Conservation (phyloP, 2,888 invertebrate genomes). For the Amblyjoppa fuscipennis region DNA sequence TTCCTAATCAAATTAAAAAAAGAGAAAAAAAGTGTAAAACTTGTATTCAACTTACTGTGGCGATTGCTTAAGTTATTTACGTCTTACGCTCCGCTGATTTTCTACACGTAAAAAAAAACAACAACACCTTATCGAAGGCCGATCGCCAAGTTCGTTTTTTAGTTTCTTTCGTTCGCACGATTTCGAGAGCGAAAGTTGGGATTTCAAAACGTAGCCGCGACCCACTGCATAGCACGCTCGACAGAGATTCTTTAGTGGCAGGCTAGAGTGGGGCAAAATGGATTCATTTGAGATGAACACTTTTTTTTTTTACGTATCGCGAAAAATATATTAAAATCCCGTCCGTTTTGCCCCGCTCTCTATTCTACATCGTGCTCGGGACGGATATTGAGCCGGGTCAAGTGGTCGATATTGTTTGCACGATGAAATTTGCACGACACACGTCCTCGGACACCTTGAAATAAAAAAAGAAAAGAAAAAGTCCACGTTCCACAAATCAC, state of each 20-base stretch:
- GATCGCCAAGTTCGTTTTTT: slow-evolving; percentile 21
- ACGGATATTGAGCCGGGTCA: background rate
- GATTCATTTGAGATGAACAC: background rate
- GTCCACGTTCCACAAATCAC: background rate
- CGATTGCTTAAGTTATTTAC: slow-evolving; percentile 22
- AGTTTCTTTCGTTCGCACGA: background rate
- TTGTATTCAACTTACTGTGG: background rate
- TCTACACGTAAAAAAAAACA: slow-evolving; percentile 1
- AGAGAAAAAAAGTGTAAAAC: slow-evolving; percentile 10
- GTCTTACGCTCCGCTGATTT: slow-evolving; percentile 7
- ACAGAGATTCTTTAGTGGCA: background rate
- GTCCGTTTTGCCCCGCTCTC: background rate
- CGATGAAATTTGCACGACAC: background rate
- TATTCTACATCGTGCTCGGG: background rate
- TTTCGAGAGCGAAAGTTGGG: slow-evolving; percentile 1
- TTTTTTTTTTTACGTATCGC: background rate
- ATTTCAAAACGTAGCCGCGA: background rate
- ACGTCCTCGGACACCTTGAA: background rate
- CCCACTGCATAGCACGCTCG: background rate
- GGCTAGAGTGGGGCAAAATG: background rate
- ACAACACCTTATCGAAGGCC: slow-evolving; percentile 24
- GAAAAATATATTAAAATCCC: too few relatives aligned
- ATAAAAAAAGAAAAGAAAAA: background rate
- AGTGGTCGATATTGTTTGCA: background rate
- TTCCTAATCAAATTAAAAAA: slow-evolving; percentile 84